Conservation (phyloP, 2,113 vertebrate species). For the Sporophila hypoxantha region DNA sequence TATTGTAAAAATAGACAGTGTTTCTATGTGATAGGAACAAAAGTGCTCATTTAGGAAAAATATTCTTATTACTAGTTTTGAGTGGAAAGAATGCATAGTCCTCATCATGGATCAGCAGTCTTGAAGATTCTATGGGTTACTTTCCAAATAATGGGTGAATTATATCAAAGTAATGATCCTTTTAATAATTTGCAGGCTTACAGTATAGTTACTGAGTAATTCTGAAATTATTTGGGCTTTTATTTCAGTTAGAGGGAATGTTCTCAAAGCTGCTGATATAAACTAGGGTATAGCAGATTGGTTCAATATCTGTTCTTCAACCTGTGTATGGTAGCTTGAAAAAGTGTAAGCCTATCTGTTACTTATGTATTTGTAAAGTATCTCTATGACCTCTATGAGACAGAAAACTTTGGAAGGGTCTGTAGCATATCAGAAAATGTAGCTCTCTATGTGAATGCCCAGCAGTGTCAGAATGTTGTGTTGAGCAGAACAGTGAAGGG, state of each 20-base stretch:
- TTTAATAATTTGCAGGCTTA: background rate
- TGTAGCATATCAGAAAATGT: background rate
- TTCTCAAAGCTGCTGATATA: background rate
- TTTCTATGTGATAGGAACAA: background rate
- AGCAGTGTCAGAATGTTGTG: background rate
- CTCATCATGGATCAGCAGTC: background rate
- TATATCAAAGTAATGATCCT: background rate
- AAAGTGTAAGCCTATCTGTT: background rate
- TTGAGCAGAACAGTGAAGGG: background rate
- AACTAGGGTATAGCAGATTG: background rate
- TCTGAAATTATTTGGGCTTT: background rate
- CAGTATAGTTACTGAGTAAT: background rate
- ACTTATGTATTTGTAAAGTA: background rate
- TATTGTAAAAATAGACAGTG: background rate
- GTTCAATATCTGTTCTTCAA: background rate
- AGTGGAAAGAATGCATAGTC: background rate
- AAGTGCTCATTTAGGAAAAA: conserved; percentile 2
- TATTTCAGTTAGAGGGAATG: background rate
- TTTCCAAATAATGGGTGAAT: conserved; percentile 12
- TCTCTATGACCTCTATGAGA: background rate
- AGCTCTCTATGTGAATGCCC: background rate
- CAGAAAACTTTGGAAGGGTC: background rate
- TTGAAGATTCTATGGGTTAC: background rate
- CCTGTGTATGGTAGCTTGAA: background rate
- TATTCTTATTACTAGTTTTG: background rate